A percentile compares a stretch with the other conserved stretches of the same genome.
Conservation (phyloP, 2,113 vertebrate genomes). For the Brienomyrus longianalis region DNA sequence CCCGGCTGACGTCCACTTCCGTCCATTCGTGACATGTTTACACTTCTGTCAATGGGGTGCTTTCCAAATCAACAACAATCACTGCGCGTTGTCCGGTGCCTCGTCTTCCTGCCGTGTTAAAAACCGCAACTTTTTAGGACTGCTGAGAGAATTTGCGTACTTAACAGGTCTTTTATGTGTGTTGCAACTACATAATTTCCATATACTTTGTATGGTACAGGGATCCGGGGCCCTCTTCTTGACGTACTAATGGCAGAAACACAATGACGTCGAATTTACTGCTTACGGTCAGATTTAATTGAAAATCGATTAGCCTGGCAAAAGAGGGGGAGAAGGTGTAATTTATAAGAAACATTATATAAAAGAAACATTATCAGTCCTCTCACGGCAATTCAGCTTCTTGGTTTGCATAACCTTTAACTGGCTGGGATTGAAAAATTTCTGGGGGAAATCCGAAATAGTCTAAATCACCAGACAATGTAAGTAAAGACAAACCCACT, state of each 20-base stretch:
- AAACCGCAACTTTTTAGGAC: not conserved
- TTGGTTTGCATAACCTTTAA: not conserved
- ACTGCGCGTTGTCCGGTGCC: not conserved
- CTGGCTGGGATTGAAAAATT: not conserved
- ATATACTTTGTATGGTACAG: not conserved
- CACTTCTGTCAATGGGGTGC: not conserved
- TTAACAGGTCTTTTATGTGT: not conserved
- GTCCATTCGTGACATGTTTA: not conserved
- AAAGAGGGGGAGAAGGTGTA: not conserved
- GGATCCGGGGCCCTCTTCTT: not conserved
- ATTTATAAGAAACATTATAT: constrained; percentile 4
- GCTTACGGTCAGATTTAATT: not conserved
- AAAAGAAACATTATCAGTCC: constrained; percentile 1
- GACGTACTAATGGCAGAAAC: not conserved
- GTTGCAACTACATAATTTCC: not conserved
- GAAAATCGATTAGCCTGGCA: constrained; percentile 8
- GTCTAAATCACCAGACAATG: not conserved
- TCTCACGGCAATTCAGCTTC: not conserved
- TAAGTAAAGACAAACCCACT: not conserved
- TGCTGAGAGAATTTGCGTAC: not conserved
- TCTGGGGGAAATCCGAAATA: not conserved
- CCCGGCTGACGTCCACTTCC: not conserved
- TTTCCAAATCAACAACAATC: constrained; percentile 5
- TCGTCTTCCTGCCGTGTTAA: not conserved
- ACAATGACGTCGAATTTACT: not conserved